These are phyloP conservation scores for Rhabdomys pumilio DNA, from an alignment of 2,797 vertebrate species.

Conservation along the genomic window DNA sequence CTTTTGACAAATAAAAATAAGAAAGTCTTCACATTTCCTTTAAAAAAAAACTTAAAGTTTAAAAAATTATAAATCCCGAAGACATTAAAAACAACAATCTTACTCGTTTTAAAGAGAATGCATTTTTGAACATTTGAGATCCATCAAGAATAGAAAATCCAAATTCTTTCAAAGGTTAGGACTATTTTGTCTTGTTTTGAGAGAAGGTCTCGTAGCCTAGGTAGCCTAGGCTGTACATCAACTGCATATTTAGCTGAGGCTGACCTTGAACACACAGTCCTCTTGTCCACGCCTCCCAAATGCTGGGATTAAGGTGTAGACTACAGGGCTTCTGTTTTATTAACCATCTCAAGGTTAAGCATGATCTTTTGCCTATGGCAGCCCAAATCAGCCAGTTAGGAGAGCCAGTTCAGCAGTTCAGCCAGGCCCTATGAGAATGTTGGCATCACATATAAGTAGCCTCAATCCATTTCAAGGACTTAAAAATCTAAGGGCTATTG, in stretches of 20 bases:
- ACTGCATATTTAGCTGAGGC: not conserved
- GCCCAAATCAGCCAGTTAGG: conserved; percentile 17
- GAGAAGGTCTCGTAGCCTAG: not conserved
- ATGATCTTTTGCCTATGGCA: not conserved
- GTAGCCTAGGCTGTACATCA: not conserved
- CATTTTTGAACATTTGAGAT: conserved; percentile 34
- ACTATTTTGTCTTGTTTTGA: not conserved
- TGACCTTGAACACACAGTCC: not conserved
- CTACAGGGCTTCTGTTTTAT: not conserved
- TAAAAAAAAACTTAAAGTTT: not conserved
- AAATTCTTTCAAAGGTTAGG: conserved; percentile 45
- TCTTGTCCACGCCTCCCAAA: not conserved
- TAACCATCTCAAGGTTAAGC: conserved; percentile 32
- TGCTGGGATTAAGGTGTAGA: not conserved
- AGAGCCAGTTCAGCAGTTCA: conserved; percentile 15
- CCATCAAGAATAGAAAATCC: not conserved
- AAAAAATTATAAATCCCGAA: not conserved
- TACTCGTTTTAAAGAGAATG: conserved; percentile 41
- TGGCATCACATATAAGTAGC: not conserved
- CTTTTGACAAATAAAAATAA: conserved; percentile 8
- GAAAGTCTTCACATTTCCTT: conserved; percentile 22
- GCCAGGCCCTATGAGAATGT: conserved; percentile 11
- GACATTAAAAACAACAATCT: not conserved
- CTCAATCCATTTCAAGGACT: conserved; percentile 63
- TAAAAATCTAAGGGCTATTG: conserved; percentile 40